These are phyloP conservation scores for Phylloscopus trochiloides DNA, from an alignment of 2,113 vertebrate genomes.

Conservation along the genomic window DNA sequence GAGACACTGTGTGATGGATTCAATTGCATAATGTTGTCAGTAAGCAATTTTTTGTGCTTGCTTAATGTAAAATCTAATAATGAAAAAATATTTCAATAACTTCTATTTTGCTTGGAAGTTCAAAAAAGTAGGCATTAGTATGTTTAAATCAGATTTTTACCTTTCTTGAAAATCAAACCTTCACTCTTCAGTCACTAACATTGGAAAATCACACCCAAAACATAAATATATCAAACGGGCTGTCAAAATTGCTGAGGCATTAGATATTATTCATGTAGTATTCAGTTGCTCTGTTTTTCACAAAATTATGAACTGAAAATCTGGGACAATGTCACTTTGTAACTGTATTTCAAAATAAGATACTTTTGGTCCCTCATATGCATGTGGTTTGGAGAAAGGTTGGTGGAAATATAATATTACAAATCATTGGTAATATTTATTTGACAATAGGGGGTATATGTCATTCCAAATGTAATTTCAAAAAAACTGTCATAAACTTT, in stretches of 20 bases:
- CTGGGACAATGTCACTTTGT: background rate
- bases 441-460: background rate
- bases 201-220: background rate
- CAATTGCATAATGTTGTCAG: background rate
- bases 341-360: background rate
- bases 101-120: background rate
- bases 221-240: background rate
- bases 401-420: background rate
- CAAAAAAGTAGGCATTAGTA: background rate
- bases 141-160: background rate
- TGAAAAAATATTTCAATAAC: background rate
- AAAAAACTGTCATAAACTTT: background rate
- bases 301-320: background rate
- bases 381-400: background rate
- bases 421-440: background rate
- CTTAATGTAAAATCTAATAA: background rate
- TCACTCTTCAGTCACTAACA: background rate
- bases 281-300: background rate
- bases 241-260: background rate
- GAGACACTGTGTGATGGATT: accelerated
- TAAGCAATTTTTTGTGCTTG: background rate
- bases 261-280: background rate
- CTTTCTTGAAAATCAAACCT: background rate
- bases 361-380: background rate
- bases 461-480: background rate